phyloP scores from a whole-genome alignment of 2,113 vertebrate species.

The Hippocampus zosterae region DNA sequence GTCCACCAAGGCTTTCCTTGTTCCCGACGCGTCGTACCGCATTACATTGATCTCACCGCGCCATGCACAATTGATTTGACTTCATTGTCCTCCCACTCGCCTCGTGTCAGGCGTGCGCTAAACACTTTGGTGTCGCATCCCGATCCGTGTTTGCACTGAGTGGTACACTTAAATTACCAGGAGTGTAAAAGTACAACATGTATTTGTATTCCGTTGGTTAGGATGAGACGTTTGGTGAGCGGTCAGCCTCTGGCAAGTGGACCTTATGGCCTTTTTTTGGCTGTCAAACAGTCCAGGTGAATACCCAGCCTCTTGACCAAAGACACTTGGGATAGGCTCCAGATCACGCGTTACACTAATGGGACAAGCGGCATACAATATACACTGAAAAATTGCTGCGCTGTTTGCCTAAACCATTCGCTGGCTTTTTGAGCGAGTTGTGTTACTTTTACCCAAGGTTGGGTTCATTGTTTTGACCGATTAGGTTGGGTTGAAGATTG shows the following conservation, averaged over 20 bases:
- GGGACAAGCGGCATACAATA: too few species aligned
- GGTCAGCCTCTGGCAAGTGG: not conserved
- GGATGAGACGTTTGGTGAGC: not conserved
- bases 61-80: conserved; percentile 68
- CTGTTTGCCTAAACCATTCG: too few species aligned
- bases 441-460: too few species aligned
- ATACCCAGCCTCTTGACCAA: not conserved
- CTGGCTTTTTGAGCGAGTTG: too few species aligned
- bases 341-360: too few species aligned
- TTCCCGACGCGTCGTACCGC: conserved; percentile 49
- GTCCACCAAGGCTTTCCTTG: conserved; percentile 53
- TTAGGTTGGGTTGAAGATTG: too few species aligned
- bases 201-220: not conserved
- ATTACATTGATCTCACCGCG: conserved; percentile 66
- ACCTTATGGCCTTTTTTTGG: not conserved
- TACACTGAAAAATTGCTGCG: too few species aligned
- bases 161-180: not conserved
- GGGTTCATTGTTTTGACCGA: too few species aligned
- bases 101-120: conserved; percentile 48
- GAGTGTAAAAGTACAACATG: not conserved
- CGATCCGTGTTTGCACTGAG: not conserved
- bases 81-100: conserved; percentile 64
- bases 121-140: conserved; percentile 1
- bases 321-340: not conserved
- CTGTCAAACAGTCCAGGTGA: not conserved